Conservation (phyloP, 1,140 invertebrate species). For the Epicauta chinensis region DNA sequence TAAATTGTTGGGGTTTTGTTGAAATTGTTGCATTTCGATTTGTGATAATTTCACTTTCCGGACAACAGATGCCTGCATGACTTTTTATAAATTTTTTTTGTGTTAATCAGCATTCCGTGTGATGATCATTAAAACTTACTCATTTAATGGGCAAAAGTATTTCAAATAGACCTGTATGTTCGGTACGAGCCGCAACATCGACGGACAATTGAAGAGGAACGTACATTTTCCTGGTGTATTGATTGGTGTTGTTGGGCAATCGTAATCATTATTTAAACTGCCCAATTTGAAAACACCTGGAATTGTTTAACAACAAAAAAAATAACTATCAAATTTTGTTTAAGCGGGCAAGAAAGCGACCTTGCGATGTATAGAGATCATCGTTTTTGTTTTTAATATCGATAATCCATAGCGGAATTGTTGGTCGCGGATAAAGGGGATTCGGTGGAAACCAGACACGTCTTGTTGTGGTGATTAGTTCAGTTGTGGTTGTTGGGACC, state of each 20-base stretch:
- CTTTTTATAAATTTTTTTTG: too few relatives aligned
- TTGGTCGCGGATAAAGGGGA: background rate
- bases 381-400: background rate
- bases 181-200: background rate
- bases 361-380: background rate
- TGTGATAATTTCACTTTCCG: too few relatives aligned
- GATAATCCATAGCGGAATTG: background rate
- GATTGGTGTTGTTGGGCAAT: slow-evolving; percentile 4
- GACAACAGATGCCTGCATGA: too few relatives aligned
- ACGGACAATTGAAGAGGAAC: background rate
- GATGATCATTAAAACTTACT: slow-evolving; percentile 8
- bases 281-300: slow-evolving; percentile 6
- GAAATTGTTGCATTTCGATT: too few relatives aligned
- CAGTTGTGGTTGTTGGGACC: background rate
- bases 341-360: background rate
- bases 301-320: background rate
- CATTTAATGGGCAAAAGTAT: slow-evolving; percentile 8
- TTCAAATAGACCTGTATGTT: background rate
- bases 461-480: background rate
- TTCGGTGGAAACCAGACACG: background rate
- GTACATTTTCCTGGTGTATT: slow-evolving; percentile 6
- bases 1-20: too few relatives aligned
- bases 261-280: background rate
- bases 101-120: too few relatives aligned
- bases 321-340: background rate